Conservation (phyloP, 2,113 vertebrate genomes). For the Brachyhypopomus gauderio region DNA sequence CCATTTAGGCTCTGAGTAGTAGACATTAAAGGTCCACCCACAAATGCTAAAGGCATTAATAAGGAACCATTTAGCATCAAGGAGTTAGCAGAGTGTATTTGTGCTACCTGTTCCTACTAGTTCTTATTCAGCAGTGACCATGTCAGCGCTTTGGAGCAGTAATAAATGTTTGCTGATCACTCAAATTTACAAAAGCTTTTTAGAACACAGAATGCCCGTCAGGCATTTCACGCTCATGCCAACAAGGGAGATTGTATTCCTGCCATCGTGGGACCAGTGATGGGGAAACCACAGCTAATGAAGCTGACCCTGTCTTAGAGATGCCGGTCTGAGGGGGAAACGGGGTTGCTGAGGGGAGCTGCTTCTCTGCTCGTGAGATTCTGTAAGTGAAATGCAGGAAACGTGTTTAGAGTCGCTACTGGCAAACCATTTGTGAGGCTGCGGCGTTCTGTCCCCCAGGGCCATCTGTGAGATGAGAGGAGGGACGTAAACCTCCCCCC, state of each 20-base stretch:
- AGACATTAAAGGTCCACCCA: background rate
- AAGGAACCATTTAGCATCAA: background rate
- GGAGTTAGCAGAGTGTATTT: background rate
- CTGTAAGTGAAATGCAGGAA: background rate
- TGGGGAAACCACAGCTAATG: background rate
- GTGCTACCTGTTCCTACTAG: background rate
- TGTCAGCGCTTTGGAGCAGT: background rate
- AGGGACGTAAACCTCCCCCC: constrained; percentile 38
- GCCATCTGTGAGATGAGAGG: constrained; percentile 53
- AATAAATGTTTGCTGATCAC: background rate
- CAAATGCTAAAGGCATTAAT: background rate
- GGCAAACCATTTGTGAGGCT: background rate
- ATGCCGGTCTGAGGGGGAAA: background rate
- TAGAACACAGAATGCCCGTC: no score
- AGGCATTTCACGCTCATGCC: no score
- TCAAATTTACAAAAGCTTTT: background rate
- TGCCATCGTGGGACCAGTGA: no score
- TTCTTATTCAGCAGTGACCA: background rate
- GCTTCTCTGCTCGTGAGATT: background rate
- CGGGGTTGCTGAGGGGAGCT: background rate
- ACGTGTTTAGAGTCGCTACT: no score
- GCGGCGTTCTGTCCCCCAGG: background rate
- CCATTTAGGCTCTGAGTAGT: background rate
- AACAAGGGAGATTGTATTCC: no score
- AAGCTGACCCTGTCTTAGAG: background rate